These are phyloP conservation scores for Pelodiscus sinensis DNA, from an alignment of 2,113 vertebrate species.

Conservation along the genomic window DNA sequence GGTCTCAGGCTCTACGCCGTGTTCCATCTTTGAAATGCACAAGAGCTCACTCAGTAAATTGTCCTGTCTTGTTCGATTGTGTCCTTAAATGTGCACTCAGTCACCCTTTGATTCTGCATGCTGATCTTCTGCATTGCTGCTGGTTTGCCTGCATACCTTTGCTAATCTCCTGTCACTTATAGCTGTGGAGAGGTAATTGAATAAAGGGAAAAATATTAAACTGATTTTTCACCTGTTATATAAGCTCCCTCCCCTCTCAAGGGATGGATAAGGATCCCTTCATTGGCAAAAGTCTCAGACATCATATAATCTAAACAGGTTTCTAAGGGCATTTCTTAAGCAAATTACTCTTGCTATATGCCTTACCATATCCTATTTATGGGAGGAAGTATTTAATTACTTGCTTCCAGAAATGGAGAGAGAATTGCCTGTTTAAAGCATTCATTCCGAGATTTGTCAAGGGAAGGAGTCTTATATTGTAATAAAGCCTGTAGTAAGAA, in stretches of 20 bases:
- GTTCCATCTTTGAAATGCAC: no score
- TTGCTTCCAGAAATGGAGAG: neutral
- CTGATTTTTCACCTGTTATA: neutral
- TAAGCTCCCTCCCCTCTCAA: neutral
- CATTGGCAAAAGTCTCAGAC: neutral
- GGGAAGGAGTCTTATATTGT: neutral
- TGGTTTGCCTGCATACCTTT: neutral
- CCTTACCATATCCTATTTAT: accelerated
- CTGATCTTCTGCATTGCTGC: neutral
- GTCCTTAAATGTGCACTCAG: neutral
- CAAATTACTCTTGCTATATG: accelerated
- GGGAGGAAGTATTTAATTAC: neutral
- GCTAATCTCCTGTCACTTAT: neutral
- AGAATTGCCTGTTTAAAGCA: neutral
- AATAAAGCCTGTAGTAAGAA: neutral
- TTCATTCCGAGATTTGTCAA: neutral
- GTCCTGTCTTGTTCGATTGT: neutral
- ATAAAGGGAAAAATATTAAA: neutral
- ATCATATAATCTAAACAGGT: neutral
- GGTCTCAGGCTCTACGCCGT: no score
- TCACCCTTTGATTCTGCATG: neutral
- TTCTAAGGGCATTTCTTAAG: neutral
- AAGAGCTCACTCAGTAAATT: neutral
- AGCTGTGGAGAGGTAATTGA: neutral
- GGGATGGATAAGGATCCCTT: neutral